Evolutionary conservation across 2,113 vertebrate species (phyloP).

Genomic region (Lanius collurio): DNA sequence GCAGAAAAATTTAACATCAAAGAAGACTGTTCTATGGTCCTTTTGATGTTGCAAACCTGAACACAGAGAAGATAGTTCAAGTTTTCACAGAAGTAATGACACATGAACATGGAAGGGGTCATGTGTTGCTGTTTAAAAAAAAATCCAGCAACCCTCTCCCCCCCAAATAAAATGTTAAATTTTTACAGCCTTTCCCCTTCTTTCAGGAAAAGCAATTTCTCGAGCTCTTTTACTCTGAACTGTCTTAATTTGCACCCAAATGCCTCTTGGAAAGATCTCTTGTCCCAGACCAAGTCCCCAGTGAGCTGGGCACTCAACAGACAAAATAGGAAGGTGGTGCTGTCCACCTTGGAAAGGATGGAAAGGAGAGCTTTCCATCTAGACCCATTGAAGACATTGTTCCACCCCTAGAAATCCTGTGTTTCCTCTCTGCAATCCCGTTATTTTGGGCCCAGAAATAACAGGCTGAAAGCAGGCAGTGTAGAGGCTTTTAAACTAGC

Average conservation of each 20-base stretch:
- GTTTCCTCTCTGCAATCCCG: neutral
- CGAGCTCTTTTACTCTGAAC: neutral
- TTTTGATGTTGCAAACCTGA: constrained; percentile 64
- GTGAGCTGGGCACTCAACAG: neutral
- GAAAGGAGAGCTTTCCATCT: neutral
- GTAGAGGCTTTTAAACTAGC: neutral
- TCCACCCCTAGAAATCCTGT: neutral
- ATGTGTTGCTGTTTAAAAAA: neutral
- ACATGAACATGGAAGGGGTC: constrained; percentile 17
- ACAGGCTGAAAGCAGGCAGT: neutral
- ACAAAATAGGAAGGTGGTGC: neutral
- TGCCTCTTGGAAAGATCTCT: neutral
- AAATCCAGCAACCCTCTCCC: neutral
- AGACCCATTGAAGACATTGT: neutral
- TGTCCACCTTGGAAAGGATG: neutral
- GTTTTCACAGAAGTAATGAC: constrained; percentile 50
- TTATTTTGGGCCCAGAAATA: neutral
- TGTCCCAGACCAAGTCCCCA: neutral
- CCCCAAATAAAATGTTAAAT: neutral
- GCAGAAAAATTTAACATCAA: constrained; percentile 64
- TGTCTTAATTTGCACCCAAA: neutral
- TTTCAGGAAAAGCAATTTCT: neutral
- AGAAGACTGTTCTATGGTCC: constrained; percentile 33
- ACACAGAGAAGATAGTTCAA: constrained; percentile 22
- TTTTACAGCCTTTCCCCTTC: neutral